Base-by-base conservation (phyloP, 2,888 invertebrate genomes). In the Choristoneura rosaceana region DNA sequence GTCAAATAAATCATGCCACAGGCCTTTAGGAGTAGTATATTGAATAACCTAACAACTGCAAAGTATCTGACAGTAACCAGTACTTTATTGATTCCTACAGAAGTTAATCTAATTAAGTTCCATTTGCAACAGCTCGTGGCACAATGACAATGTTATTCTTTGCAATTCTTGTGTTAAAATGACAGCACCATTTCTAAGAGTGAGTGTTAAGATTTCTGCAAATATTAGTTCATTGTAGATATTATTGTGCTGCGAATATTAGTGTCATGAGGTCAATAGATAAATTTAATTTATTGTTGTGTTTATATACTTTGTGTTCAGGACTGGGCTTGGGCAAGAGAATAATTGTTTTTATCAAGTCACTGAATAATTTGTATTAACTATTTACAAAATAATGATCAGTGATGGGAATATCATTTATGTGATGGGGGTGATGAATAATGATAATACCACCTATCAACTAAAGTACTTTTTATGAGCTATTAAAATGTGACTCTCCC, bases 281-380 rank as follows among this genome's bases (percentile, higher is more conserved):
- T 69, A 61, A 25, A 33, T 77, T 77, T 69, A 69, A 75, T 70
- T 80, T 79, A 82, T 83, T 81, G 76, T 79, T 78, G 64, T 83
- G 84, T 84, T 85, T 84, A 81, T 82, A 84, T 84, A 81, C 81
- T 38, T 69, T 69, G 38, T 41, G 12, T 10, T 14, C 14, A 52
- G 33, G 25, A 17, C 55, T 45, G n/a, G 7, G 45, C 33, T 59
- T 25, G 45, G n/a, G 50, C 8, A 50, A 8, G 3, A 45, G 4
- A 55, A 60, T 45, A 38, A 45, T 61, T 52, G 41, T 9, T 55
- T 38, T 25, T 17, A 52, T 65, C 38, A 14, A 14, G 4, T 34
- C 12, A 12, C 14, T 43, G 9, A 55, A 52, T 17, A 10, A 25
- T 55, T 17, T 25, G 15, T 17, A 9, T 25, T 25, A 55, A 25